These are phyloP conservation scores for Premnoplex brunnescens DNA, from an alignment of 2,797 vertebrate species.

Conservation along the genomic window DNA sequence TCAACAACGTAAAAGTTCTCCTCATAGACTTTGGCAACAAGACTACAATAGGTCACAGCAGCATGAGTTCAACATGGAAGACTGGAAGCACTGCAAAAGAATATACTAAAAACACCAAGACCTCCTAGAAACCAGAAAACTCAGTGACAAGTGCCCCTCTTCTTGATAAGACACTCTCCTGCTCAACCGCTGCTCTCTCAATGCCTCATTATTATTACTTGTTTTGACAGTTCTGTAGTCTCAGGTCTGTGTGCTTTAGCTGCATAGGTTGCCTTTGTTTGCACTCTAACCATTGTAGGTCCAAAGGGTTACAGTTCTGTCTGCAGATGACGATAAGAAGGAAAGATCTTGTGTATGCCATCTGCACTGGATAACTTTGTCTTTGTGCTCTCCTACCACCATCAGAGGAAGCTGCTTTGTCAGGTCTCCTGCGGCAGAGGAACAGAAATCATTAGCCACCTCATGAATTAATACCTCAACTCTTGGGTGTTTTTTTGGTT, in stretches of 20 bases:
- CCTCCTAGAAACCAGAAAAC: slow-evolving; percentile 67
- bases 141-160: slow-evolving; percentile 50
- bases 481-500: neutral
- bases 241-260: slow-evolving; percentile 74
- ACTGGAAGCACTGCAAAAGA: slow-evolving; percentile 77
- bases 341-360: slow-evolving; percentile 93
- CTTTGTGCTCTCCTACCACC: slow-evolving; percentile 90
- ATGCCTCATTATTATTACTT: slow-evolving; percentile 24
- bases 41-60: slow-evolving; percentile 77
- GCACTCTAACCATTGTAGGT: slow-evolving; percentile 79
- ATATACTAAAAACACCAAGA: slow-evolving; percentile 69
- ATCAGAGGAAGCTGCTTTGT: slow-evolving; percentile 94
- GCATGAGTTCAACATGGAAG: slow-evolving; percentile 76
- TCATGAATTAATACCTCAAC: neutral
- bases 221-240: slow-evolving; percentile 60
- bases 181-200: slow-evolving; percentile 54
- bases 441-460: neutral
- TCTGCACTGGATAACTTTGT: slow-evolving; percentile 97
- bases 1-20: slow-evolving; percentile 63
- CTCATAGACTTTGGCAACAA: slow-evolving; percentile 75
- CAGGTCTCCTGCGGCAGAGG: slow-evolving; percentile 85
- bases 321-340: slow-evolving; percentile 96
- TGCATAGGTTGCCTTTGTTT: slow-evolving; percentile 37
- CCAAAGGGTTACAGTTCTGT: slow-evolving; percentile 96
- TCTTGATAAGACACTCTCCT: slow-evolving; percentile 36